Evolutionary conservation across 2,113 vertebrate species (phyloP).

Genomic region (Dascyllus trimaculatus): DNA sequence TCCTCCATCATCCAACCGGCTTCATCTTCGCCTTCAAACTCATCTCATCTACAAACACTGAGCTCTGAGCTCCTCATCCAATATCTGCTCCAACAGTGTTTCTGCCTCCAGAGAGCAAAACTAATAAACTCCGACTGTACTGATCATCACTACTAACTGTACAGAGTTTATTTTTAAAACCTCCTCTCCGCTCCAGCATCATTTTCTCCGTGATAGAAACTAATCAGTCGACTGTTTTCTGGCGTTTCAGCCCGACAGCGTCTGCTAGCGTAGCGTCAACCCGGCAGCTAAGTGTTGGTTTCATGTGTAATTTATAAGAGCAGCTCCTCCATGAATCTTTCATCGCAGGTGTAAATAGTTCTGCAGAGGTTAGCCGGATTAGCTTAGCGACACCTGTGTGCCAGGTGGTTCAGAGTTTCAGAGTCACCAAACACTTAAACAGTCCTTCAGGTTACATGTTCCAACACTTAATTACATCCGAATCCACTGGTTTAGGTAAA

Average conservation of each 20-base stretch:
- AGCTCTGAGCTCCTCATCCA: slow-evolving; percentile 56
- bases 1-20: too few species aligned
- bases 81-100: background rate
- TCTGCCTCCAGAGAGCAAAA: slow-evolving; percentile 51
- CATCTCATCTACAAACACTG: slow-evolving; percentile 64
- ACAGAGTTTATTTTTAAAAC: too few species aligned
- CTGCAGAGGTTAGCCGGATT: slow-evolving; percentile 43
- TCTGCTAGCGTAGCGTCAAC: too few species aligned
- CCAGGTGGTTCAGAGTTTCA: background rate
- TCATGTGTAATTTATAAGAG: slow-evolving; percentile 59
- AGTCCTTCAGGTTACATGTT: background rate
- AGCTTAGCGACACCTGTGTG: slow-evolving; percentile 6
- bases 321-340: slow-evolving; percentile 46
- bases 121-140: slow-evolving; percentile 46
- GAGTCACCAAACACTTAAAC: background rate
- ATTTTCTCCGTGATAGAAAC: too few species aligned
- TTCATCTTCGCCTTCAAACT: slow-evolving; percentile 31
- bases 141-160: too few species aligned
- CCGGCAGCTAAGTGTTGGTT: background rate
- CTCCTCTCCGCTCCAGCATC: too few species aligned
- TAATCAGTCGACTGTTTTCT: too few species aligned
- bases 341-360: slow-evolving; percentile 52
- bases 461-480: too few species aligned
- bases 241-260: too few species aligned
- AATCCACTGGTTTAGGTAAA: too few species aligned